Evolutionary conservation across 2,888 invertebrate species (phyloP), one percentile per base, ranked within the genome.

Genomic region (Alcis repandata): DNA sequence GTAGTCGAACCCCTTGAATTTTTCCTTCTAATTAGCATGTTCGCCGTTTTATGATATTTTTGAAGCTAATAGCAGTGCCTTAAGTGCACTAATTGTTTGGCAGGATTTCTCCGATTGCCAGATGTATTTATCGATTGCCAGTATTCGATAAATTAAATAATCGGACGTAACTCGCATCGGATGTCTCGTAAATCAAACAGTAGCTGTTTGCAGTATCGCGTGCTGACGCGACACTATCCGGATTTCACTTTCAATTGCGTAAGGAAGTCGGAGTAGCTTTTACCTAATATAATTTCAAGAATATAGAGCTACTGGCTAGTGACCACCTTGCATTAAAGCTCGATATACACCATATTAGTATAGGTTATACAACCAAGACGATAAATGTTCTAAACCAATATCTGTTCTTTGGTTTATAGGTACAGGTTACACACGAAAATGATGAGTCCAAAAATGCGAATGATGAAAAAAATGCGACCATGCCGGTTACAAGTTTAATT

Each of bases 171-270:
- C 36, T 51, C 43, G 43, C 7, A 54, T 41, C 40, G 22, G 32
- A 48, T 9, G 58, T 27, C 54, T 43, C 51, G 67, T 66, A 67
- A 69, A 66, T 69, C 67, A 71, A 68, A 68, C 66, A 71, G 69
- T 40, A 60, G 59, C 48, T 58, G 58, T 60, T 64, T 52, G 45
- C 65, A 27, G 51, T 62, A 61, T 63, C 59, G 66, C 60, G 64
- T 67, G 59, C 65, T 66, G 70, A 66, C 64, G 69, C 63, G 68
- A 68, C 67, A 68, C 67, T 71, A 70, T 70, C 68, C 68, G 69
- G 69, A 68, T 72, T 72, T 72, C 72, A 71, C 74, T 74, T 73
- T 72, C 61, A 59, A 59, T 73, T 73, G 65, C 73, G 65, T 62
- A 71, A 73, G 51, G 57, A 61, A 66, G 48, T 59, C 41, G 13